phyloP scores from a whole-genome alignment of 2,797 vertebrate genomes.

The Rhinophrynus dorsalis region DNA sequence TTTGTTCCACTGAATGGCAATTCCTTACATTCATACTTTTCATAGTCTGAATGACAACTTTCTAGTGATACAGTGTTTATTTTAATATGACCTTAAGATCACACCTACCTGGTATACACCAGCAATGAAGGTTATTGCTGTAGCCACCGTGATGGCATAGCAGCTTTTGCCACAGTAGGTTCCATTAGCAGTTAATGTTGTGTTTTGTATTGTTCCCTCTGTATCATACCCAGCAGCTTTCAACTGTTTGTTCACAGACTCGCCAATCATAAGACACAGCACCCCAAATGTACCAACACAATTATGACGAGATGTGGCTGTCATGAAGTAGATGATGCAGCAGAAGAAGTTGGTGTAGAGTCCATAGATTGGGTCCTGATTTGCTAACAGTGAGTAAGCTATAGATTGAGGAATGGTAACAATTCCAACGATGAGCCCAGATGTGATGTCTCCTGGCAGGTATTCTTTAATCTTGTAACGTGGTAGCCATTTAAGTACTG shows the following conservation, averaged over 20 bases:
- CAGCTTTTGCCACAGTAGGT: constrained; percentile 56
- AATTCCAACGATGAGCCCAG: constrained; percentile 60
- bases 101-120: constrained; percentile 66
- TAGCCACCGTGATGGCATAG: constrained; percentile 62
- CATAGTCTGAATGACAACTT: no score
- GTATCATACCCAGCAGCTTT: constrained; percentile 52
- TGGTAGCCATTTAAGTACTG: constrained; percentile 59
- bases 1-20: no score
- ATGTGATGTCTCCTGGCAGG: constrained; percentile 58
- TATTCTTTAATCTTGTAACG: constrained; percentile 22
- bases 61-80: no score
- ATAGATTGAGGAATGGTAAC: constrained; percentile 65
- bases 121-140: constrained; percentile 59
- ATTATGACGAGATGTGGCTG: constrained; percentile 59
- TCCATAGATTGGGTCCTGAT: constrained; percentile 60
- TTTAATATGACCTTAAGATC: no score
- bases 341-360: constrained; percentile 68
- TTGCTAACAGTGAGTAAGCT: constrained; percentile 63
- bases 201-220: constrained; percentile 9
- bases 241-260: constrained; percentile 60
- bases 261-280: constrained; percentile 62
- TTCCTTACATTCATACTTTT: no score
- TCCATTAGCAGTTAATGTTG: constrained; percentile 36
- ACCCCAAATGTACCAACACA: constrained; percentile 56
- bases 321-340: constrained; percentile 53